Percentiles rank a stretch among this genome's conserved stretches.
Evolutionary conservation across 2,888 invertebrate species (phyloP).

Genomic region (Chymomyza caudatula): DNA sequence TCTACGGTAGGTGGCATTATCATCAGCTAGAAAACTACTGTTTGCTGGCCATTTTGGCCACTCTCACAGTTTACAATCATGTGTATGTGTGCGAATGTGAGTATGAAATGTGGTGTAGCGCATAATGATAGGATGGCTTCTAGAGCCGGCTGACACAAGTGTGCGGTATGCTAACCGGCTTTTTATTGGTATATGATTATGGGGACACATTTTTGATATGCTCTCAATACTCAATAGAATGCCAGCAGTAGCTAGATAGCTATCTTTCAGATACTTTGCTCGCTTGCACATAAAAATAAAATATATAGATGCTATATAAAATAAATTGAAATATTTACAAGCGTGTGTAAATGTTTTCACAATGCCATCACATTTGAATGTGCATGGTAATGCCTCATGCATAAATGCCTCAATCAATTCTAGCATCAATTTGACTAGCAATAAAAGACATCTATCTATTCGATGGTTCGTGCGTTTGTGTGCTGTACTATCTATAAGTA

Average conservation of each 20-base stretch:
- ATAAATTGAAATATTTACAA: conserved; percentile 72
- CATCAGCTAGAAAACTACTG: conserved; percentile 3
- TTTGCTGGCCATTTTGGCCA: conserved; percentile 41
- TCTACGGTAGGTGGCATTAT: conserved; percentile 37
- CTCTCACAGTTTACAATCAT: background rate
- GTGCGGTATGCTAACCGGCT: conserved; percentile 62
- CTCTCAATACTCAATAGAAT: conserved; percentile 16
- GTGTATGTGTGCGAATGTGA: background rate
- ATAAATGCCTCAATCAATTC: conserved; percentile 4
- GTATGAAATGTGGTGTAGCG: conserved; percentile 57
- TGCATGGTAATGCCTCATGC: background rate
- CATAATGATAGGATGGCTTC: conserved; percentile 55
- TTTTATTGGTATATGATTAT: conserved; percentile 71
- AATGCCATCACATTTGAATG: conserved; percentile 57
- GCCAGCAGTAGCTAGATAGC: background rate
- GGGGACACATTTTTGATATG: conserved; percentile 67
- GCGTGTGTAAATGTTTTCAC: conserved; percentile 63
- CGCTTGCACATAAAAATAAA: background rate
- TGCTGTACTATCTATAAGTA: background rate
- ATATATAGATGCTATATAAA: conserved; percentile 56
- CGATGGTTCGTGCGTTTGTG: background rate
- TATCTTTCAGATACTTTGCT: background rate
- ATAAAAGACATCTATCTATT: conserved; percentile 16
- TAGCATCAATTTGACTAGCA: conserved; percentile 34
- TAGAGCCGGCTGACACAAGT: conserved; percentile 27